Base-by-base conservation (phyloP, 1,140 invertebrate genomes). In the Propsilocerus akamusi region DNA sequence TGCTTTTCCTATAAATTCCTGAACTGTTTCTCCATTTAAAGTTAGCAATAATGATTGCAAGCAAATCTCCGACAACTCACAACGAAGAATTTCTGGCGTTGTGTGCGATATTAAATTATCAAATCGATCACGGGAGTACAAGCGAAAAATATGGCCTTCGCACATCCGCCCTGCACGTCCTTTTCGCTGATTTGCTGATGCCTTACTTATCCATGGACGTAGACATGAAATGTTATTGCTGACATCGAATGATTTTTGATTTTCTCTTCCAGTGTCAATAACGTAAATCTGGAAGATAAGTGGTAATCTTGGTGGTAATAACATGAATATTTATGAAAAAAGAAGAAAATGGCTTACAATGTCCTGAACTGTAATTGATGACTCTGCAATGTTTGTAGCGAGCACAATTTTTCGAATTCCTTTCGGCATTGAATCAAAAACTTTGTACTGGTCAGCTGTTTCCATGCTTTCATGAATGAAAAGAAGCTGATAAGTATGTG, bases 341-440 rank as follows among this genome's bases (percentile, higher is more conserved):
- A n/a, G n/a, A n/a, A 11, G 8, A 10, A 41, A 41, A 41, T 11
- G 8, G 8, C 6, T 11, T 8, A 86, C 78, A 1, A 94, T 81
- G 66, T 93, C 88, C 60, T 90, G 81, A 37, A 97, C 87, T 0
- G 92, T 96, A 23, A 96, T 80, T 55, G 86, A 90, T 0, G 90
- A 94, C 65, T 97, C 92, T 0, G 90, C 89, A 55, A 97, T 92
- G 60, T 95, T 94, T 0, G 93, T 97, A 0, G 89, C 81, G 1
- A 97, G 69, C 46, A 97, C 89, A 28, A 95, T 81, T 68, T 93
- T 94, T 23, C 88, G 70, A 0, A 71, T 67, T 8, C 74, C 76
- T 2, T 64, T 57, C 0, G 75, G 69, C 25, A 74, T 66, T 0
- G 72, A 68, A n/a, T 74, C 70, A 58, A 95, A 92, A 1, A 89